These are phyloP conservation scores for Argyrosomus regius DNA, from an alignment of 2,797 vertebrate species.

Conservation along the genomic window DNA sequence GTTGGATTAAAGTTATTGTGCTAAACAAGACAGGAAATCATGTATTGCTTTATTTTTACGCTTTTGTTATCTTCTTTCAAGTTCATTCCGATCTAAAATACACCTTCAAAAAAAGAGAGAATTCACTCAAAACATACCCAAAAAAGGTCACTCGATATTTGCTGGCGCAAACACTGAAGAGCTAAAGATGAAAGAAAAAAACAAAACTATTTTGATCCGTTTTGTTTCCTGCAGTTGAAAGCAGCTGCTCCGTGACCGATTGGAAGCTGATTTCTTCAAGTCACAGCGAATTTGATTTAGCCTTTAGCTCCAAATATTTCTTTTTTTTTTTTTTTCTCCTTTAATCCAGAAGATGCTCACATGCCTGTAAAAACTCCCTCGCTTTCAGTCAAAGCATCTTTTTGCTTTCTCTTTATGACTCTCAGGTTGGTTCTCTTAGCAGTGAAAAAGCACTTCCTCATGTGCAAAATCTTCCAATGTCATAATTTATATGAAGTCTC, in stretches of 20 bases:
- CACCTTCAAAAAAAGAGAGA: not conserved
- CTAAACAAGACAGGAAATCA: conserved; percentile 44
- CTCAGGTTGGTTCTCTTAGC: not conserved
- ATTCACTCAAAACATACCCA: not conserved
- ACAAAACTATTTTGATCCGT: not conserved
- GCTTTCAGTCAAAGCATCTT: not conserved
- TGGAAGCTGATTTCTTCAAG: conserved; percentile 13
- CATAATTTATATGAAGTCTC: conserved; percentile 23
- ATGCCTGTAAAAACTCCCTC: not conserved
- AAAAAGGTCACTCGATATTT: conserved; percentile 21
- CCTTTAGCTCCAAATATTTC: conserved; percentile 14
- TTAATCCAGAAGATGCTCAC: conserved; percentile 9
- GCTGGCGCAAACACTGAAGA: not conserved
- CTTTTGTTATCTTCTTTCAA: conserved; percentile 15
- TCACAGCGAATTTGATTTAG: conserved; percentile 23
- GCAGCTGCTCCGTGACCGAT: conserved; percentile 20
- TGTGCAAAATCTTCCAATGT: conserved; percentile 12
- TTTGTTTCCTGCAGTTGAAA: conserved; percentile 13
- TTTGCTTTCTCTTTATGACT: conserved; percentile 6
- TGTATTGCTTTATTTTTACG: conserved; percentile 19
- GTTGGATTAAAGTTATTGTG: conserved; percentile 56
- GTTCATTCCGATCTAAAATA: not conserved
- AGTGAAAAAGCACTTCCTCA: not conserved
- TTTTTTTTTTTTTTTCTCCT: not conserved
- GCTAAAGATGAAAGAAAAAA: conserved; percentile 10